Percentiles rank a stretch among this genome's conserved stretches.
These are phyloP conservation scores for Sylvilagus floridanus DNA, from an alignment of 2,797 vertebrate species.

Conservation along the genomic window DNA sequence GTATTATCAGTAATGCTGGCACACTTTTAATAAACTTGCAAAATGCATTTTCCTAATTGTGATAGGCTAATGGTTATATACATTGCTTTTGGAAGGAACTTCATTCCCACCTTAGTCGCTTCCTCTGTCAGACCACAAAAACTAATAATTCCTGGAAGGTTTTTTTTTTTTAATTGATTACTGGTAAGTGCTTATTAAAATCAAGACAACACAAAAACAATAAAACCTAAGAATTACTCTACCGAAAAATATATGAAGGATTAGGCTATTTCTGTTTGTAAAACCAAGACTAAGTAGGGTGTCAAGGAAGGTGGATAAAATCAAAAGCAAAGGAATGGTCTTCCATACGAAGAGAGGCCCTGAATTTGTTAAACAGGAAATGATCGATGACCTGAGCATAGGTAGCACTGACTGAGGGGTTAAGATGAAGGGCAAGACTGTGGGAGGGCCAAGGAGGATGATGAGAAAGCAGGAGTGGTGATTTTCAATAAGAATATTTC, in stretches of 20 bases:
- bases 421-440: neutral
- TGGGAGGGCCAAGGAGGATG: neutral
- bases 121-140: conserved; percentile 12
- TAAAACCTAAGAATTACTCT: neutral
- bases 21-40: conserved; percentile 4
- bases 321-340: conserved; percentile 15
- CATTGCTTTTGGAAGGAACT: neutral
- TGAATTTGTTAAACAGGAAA: neutral
- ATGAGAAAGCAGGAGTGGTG: neutral
- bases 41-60: neutral
- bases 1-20: neutral
- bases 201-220: neutral
- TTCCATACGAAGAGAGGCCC: neutral
- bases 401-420: neutral
- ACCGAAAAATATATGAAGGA: conserved; percentile 10
- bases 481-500: conserved; percentile 35
- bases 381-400: neutral
- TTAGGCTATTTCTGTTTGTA: conserved; percentile 21
- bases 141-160: neutral
- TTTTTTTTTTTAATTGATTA: conserved; percentile 28
- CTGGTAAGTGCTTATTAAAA: conserved; percentile 45
- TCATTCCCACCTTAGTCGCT: neutral
- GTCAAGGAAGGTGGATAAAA: neutral
- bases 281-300: neutral
- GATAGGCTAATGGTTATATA: neutral